These are phyloP conservation scores for Geococcyx californianus DNA, from an alignment of 2,113 vertebrate genomes.

Conservation along the genomic window DNA sequence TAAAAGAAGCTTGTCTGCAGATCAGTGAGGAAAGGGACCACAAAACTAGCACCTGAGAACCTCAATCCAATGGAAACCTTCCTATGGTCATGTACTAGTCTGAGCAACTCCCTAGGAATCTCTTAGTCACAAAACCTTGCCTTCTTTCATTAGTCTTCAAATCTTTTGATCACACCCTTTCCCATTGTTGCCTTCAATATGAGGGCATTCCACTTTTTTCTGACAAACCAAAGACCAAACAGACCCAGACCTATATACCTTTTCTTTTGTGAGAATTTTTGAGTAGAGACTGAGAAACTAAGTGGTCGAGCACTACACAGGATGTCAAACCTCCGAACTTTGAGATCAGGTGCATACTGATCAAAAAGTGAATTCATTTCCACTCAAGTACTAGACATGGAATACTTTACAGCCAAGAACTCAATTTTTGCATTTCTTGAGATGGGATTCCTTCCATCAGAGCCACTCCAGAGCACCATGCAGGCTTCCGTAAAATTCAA, in stretches of 20 bases:
- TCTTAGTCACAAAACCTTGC: neutral
- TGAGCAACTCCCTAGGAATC: neutral
- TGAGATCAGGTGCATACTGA: neutral
- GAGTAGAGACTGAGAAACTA: neutral
- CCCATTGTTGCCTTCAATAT: neutral
- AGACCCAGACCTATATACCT: neutral
- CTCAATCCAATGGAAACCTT: neutral
- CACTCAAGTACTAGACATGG: neutral
- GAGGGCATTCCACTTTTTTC: neutral
- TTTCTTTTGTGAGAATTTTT: neutral
- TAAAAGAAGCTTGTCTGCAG: neutral
- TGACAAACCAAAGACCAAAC: neutral
- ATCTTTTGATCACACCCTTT: neutral
- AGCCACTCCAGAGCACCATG: neutral
- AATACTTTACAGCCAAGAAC: neutral
- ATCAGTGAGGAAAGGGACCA: neutral
- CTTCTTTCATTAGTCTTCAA: neutral
- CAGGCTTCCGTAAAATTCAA: neutral
- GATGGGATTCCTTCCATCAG: neutral
- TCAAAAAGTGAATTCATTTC: neutral
- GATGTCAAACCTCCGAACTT: neutral
- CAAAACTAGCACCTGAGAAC: neutral
- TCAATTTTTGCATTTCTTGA: neutral
- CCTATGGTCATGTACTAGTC: neutral
- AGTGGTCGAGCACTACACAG: neutral